Base-by-base conservation (phyloP, 2,113 vertebrate species). In the Dromas ardeola region DNA sequence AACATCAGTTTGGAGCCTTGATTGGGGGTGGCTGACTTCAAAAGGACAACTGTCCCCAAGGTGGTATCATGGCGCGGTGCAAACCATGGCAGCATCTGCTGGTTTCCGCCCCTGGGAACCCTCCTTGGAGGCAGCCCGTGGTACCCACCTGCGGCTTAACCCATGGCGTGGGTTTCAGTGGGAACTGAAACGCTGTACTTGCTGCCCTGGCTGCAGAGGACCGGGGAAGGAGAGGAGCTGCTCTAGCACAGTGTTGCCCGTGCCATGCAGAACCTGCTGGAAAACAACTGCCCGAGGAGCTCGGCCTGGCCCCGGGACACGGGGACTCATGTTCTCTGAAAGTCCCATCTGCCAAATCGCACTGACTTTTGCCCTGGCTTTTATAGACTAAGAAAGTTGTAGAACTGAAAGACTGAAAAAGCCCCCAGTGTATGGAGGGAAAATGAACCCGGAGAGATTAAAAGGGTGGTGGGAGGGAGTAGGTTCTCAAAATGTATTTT, bases 341-440 rank as follows among this genome's bases (percentile, higher is more conserved):
- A 81, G 87, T 15, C 38, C 2, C 56, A 45, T 59, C 92, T 90
- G 87, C 91, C 93, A 88, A 58, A 88, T 82, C 66, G 86, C 91
- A 47, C 69, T 81, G 88, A 83, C 80, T 95, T 92, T 38, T 94
- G 78, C 92, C 93, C 93, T 84, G 58, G 73, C 90, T 90, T 83
- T 74, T 47, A 40, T 32, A 26, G 14, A 18, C 34, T 36, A 71
- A 56, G 34, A 18, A 90, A 53, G 67, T 17, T 81, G 79, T 8
- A 79, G 70, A 91, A 85, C 72, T 42, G 43, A 87, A 88, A 86
- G 55, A 83, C 6, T 16, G 12, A 69, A 86, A 93, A 79, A 81
- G 15, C 55, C 49, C 19, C 27, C 43, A 19, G 56, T 52, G 17
- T 40, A 29, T 15, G 49, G 56, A 47, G 66, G 23, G 56, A 78